Evolutionary conservation across 2,113 vertebrate species (phyloP).

Genomic region (Ariopsis seemanni): DNA sequence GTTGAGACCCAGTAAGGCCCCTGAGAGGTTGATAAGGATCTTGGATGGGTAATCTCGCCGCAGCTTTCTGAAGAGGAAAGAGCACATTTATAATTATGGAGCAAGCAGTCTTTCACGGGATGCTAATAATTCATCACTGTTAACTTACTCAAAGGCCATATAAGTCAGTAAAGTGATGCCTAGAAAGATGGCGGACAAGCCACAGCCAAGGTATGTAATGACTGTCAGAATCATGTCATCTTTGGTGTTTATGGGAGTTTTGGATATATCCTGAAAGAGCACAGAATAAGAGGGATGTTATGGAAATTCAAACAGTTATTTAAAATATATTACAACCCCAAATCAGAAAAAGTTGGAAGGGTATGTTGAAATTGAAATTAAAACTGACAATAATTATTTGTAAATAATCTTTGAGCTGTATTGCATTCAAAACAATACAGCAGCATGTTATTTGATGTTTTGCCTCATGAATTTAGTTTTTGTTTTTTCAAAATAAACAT

Average conservation of each 20-base stretch:
- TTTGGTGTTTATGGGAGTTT: conserved; percentile 52
- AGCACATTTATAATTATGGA: not conserved
- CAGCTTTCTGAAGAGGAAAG: conserved; percentile 73
- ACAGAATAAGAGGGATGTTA: not conserved
- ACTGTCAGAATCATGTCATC: conserved; percentile 74
- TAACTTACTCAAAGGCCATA: conserved; percentile 81
- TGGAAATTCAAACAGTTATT: not conserved
- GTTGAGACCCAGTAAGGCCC: conserved; percentile 79
- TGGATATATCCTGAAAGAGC: conserved; percentile 76
- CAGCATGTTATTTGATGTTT: too few species aligned
- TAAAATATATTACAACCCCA: too few species aligned
- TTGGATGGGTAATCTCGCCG: conserved; percentile 82
- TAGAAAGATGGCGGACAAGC: conserved; percentile 82
- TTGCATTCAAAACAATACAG: too few species aligned
- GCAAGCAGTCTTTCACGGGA: not conserved
- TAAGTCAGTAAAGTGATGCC: conserved; percentile 81
- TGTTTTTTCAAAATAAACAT: too few species aligned
- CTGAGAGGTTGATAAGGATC: conserved; percentile 85
- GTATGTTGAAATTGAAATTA: too few species aligned
- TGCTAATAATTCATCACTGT: not conserved
- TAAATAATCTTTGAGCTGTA: too few species aligned
- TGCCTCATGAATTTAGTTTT: too few species aligned
- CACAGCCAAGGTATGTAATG: conserved; percentile 81
- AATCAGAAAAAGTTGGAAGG: too few species aligned
- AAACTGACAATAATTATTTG: too few species aligned